Percentiles rank a stretch among this genome's conserved stretches.
These are phyloP conservation scores for Rhinogobius similis DNA, from an alignment of 2,113 vertebrate genomes.

Conservation along the genomic window DNA sequence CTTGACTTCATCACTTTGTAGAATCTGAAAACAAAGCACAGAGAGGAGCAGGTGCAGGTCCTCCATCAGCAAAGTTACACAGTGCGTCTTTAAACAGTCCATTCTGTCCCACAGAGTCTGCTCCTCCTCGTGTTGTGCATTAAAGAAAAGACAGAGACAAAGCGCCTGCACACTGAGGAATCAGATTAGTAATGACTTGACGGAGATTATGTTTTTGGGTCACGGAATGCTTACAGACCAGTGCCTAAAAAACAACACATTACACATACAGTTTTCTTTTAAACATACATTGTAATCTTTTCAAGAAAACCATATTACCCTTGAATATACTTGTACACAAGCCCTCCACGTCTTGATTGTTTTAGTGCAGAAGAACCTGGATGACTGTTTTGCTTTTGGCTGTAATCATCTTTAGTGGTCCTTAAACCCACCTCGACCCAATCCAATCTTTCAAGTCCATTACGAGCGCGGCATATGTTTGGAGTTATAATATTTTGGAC, in stretches of 20 bases:
- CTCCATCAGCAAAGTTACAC: too few species aligned
- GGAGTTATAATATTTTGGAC: slow-evolving; percentile 37
- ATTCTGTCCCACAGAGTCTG: neutral
- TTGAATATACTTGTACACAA: neutral
- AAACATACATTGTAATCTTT: slow-evolving; percentile 38
- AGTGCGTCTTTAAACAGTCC: too few species aligned
- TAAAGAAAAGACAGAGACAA: slow-evolving; percentile 21
- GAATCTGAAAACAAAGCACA: too few species aligned
- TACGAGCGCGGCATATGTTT: slow-evolving; percentile 62
- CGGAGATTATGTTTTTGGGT: slow-evolving; percentile 58
- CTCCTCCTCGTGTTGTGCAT: neutral
- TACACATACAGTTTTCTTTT: slow-evolving; percentile 28
- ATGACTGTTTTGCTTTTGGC: neutral
- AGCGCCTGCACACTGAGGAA: slow-evolving; percentile 26
- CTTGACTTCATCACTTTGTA: too few species aligned
- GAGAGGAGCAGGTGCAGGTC: too few species aligned
- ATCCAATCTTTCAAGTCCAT: slow-evolving; percentile 76
- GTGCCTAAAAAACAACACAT: slow-evolving; percentile 28
- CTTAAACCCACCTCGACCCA: slow-evolving; percentile 14
- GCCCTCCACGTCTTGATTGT: neutral
- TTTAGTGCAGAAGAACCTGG: too few species aligned
- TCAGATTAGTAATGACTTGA: slow-evolving; percentile 52
- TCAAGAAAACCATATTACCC: neutral
- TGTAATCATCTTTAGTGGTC: slow-evolving; percentile 19
- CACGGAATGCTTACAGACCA: slow-evolving; percentile 53